Base-by-base conservation (phyloP, 2,888 invertebrate species). In the Apantesis nais region DNA sequence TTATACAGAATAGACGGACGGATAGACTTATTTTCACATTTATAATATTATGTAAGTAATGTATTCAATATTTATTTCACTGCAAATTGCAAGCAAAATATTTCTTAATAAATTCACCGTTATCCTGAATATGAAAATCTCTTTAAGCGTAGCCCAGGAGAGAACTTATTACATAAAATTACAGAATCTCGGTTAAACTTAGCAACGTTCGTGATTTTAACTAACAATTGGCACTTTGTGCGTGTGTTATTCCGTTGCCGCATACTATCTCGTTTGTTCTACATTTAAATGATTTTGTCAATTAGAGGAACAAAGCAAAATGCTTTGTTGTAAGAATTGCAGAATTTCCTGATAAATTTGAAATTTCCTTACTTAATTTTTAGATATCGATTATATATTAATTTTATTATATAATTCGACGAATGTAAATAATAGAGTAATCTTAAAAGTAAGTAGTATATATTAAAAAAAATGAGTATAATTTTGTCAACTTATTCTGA, bases 111-210 rank as follows among this genome's bases (percentile, higher is more conserved):
- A 14, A 25, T 11, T 25, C 5, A 25, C 5, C 7, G 25, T 14
- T 39, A 62, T 11, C 2, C 14, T n/a, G 25, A 39, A 41, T 41
- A 11, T 19, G 29, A 29, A 55, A 55, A 55, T 31, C 16, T 25
- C 55, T 37, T 55, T 66, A 39, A 55, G n/a, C 39, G 16, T 58
- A 58, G 9, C 22, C 11, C 5, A 34, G 48, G 3, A 8, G 60
- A 61, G 60, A 55, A 31, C 22, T 44, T 37, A 25, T 31, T 25
- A 62, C 31, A 25, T 58, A 65, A 67, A 78, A 76, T 79, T 72
- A 76, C 66, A 62, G 66, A 71, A 71, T 72, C 71, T 74, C 72
- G 68, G 69, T 70, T 62, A 72, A 78, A 80, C 76, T 81, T 78
- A 67, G 73, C 62, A 60, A 65, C 62, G 66, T 67, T 75, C 73